These are phyloP conservation scores for Nipponacmea schrenckii DNA, from an alignment of 2,888 invertebrate species.

Conservation along the genomic window DNA sequence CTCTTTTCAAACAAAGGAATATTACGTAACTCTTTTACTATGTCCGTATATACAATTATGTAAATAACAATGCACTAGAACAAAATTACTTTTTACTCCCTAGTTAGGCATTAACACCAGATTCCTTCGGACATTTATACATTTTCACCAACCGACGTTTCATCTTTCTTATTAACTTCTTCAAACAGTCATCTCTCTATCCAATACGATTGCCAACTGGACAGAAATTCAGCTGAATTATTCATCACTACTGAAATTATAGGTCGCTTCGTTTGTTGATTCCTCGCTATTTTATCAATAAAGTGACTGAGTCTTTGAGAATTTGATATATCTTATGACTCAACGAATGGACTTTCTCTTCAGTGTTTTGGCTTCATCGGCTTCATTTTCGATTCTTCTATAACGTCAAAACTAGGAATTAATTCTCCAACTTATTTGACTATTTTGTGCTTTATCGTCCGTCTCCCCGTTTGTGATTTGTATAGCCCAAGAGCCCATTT, in stretches of 20 bases:
- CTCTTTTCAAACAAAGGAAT: too few relatives aligned
- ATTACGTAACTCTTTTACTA: too few relatives aligned
- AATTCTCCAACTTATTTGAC: background rate
- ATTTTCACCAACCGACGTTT: background rate
- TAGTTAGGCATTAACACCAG: too few relatives aligned
- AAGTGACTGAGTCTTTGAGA: too few relatives aligned
- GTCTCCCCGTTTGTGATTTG: background rate
- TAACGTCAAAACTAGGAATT: too few relatives aligned
- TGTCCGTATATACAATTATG: too few relatives aligned
- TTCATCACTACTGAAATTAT: constrained; percentile 21
- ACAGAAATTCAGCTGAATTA: constrained; percentile 21
- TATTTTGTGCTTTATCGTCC: background rate
- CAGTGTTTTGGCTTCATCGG: background rate
- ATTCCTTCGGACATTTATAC: too few relatives aligned
- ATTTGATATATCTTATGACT: too few relatives aligned
- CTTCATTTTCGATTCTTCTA: background rate
- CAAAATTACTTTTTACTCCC: too few relatives aligned
- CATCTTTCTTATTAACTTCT: background rate
- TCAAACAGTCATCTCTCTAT: background rate
- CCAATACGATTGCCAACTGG: constrained; percentile 6
- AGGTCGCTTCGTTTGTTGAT: constrained; percentile 4
- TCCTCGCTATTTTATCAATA: background rate
- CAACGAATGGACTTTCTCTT: background rate
- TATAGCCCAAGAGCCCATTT: too few relatives aligned
- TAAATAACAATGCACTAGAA: too few relatives aligned